Percentiles rank a stretch among this genome's conserved stretches.
Evolutionary conservation across 2,888 invertebrate species (phyloP).

Genomic region (Trilocha varians): DNA sequence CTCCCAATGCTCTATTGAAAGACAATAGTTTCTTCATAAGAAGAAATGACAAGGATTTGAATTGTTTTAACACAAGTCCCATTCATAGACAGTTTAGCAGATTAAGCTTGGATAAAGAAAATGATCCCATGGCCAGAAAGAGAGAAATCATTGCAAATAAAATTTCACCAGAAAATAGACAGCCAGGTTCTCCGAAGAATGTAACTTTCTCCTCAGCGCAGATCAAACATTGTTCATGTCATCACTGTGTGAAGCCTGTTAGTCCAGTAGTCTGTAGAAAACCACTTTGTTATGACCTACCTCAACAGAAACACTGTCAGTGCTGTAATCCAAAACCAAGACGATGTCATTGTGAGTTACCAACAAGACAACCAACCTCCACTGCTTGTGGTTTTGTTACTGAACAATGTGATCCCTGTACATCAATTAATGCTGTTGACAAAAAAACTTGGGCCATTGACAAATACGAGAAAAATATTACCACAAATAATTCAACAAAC

Average conservation of each 20-base stretch:
- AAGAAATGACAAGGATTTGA: constrained; percentile 35
- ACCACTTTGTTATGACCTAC: constrained; percentile 16
- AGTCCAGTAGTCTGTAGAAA: constrained; percentile 5
- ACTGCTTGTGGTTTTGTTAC: constrained; percentile 1
- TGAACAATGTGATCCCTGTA: constrained; percentile 1
- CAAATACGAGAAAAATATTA: constrained; percentile 44
- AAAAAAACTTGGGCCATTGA: constrained; percentile 51
- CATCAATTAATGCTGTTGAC: constrained; percentile 34
- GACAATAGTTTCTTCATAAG: constrained; percentile 51
- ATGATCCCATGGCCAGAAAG: constrained; percentile 33
- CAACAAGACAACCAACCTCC: constrained; percentile 9
- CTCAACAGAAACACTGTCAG: constrained; percentile 15
- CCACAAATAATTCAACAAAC: constrained; percentile 24
- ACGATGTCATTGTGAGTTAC: constrained; percentile 12
- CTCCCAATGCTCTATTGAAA: constrained; percentile 32
- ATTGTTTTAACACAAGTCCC: constrained; percentile 21
- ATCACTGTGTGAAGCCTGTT: constrained; percentile 34
- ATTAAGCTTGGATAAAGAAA: constrained; percentile 43
- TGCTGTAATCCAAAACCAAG: constrained; percentile 23
- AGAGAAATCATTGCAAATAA: constrained; percentile 27
- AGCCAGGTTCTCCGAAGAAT: background rate
- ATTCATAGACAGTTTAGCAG: constrained; percentile 29
- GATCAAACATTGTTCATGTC: constrained; percentile 34
- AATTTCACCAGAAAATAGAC: constrained; percentile 3
- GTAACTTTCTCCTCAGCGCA: constrained; percentile 1